A percentile compares a stretch with the other conserved stretches of the same genome.
Conservation (phyloP, 1,140 invertebrate genomes). For the Ceratosolen solmsi region DNA sequence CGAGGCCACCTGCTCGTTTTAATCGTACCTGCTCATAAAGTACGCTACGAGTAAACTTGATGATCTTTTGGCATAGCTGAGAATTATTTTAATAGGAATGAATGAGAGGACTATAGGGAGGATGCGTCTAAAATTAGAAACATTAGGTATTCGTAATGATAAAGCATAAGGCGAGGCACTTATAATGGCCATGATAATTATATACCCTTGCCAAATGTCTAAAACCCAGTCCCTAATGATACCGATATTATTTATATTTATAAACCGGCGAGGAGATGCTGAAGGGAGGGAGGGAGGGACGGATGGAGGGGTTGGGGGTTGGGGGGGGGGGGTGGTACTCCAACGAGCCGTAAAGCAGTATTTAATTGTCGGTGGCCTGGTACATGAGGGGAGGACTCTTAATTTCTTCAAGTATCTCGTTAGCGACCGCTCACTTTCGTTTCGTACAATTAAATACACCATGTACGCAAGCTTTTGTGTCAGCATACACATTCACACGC, state of each 20-base stretch:
- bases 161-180: background rate
- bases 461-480: background rate
- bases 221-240: slow-evolving; percentile 1
- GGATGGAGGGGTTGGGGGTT: too few relatives aligned
- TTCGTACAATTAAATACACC: slow-evolving; percentile 19
- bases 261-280: background rate
- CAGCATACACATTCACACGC: too few relatives aligned
- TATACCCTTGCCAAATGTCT: background rate
- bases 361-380: slow-evolving; percentile 28
- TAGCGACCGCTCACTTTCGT: background rate
- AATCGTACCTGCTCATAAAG: too few relatives aligned
- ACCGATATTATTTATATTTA: slow-evolving; percentile 37
- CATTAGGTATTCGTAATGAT: background rate
- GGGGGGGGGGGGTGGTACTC: too few relatives aligned
- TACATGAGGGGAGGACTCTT: slow-evolving; percentile 9
- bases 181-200: slow-evolving; percentile 27
- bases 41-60: too few relatives aligned
- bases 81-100: too few relatives aligned
- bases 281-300: too few relatives aligned
- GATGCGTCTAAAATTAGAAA: too few relatives aligned
- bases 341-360: slow-evolving; percentile 30
- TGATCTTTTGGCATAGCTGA: too few relatives aligned
- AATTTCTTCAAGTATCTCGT: slow-evolving; percentile 40
- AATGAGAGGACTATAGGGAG: too few relatives aligned
- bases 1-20: too few relatives aligned